Base-by-base conservation (phyloP, 2,113 vertebrate genomes). In the Muntiacus reevesi region DNA sequence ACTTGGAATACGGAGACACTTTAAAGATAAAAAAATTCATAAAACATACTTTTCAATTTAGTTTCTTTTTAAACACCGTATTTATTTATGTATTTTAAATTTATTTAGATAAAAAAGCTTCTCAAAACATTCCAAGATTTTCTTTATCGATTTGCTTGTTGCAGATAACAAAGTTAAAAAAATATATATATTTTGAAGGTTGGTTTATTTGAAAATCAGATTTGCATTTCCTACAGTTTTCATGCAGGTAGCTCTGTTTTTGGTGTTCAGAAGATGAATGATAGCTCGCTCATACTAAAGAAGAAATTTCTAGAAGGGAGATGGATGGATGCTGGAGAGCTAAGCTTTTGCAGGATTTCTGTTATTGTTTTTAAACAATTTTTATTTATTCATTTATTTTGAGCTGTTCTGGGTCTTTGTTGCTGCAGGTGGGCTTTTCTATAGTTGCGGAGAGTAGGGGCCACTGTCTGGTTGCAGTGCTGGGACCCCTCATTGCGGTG, bases 11-110 rank as follows among this genome's bases (percentile, higher is more conserved):
- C 3, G 50, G 21, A 91, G n/a, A 92, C 52, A 82, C 59, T 94
- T 91, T 92, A 33, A 90, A 94, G n/a, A 92, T 78, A 19, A 91
- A 93, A 91, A 89, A 47, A 87, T 36, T 94, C 28, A 87, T 33
- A 57, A 94, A 74, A 89, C 25, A 89, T 59, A 28, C 43, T 76
- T 94, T 94, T 87, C 11, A 83, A 64, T 74, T 59, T 47, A 86
- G 5, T 74, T 67, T 82, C 27, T 94, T 88, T 94, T 83, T 15
- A 52, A 85, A 47, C 1, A 85, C 36, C 15, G 6, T 3, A 76
- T 45, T 95, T 89, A 47, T 8, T 93, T 96, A 96, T 89, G 50
- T 5, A 89, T 87, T 89, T 52, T 95, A 85, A 55, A 78, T 76
- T 81, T 95, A 89, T 71, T 43, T 94, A 94, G 67, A 30, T 1